phyloP scores from a whole-genome alignment of 2,888 invertebrate genomes.

The Cephus pulcher region DNA sequence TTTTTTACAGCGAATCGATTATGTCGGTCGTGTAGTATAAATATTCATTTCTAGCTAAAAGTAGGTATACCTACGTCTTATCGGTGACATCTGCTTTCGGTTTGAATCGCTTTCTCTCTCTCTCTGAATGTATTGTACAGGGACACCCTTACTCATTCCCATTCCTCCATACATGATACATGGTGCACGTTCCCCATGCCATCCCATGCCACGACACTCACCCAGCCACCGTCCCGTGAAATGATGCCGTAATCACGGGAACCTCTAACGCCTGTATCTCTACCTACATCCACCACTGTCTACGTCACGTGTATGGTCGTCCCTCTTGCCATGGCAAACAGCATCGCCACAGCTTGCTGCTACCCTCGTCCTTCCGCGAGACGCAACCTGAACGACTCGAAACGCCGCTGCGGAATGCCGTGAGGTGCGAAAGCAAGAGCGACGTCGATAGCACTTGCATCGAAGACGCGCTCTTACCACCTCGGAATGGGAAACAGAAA shows the following conservation, averaged over 20 bases:
- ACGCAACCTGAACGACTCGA: neutral
- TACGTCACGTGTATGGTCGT: constrained; percentile 13
- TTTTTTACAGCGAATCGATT: neutral
- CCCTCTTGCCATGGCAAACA: neutral
- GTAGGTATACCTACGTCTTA: constrained; percentile 26
- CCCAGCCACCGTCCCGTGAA: constrained; percentile 59
- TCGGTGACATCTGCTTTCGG: constrained; percentile 49
- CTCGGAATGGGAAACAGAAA: neutral
- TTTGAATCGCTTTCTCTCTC: constrained; percentile 36
- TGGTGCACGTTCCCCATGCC: constrained; percentile 41
- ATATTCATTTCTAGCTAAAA: neutral
- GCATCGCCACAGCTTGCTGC: neutral
- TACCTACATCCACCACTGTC: constrained; percentile 18
- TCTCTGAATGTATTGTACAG: neutral
- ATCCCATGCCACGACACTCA: constrained; percentile 58
- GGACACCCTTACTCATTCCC: constrained; percentile 9
- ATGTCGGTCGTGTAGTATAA: neutral
- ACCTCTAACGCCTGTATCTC: constrained; percentile 25
- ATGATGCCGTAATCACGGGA: constrained; percentile 57
- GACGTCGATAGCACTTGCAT: neutral
- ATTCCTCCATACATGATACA: constrained; percentile 52
- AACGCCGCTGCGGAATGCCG: neutral
- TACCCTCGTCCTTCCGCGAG: neutral
- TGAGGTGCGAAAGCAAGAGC: neutral
- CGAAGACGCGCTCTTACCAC: neutral